Conservation (phyloP, 2,888 invertebrate genomes). For the Dicycla oo region DNA sequence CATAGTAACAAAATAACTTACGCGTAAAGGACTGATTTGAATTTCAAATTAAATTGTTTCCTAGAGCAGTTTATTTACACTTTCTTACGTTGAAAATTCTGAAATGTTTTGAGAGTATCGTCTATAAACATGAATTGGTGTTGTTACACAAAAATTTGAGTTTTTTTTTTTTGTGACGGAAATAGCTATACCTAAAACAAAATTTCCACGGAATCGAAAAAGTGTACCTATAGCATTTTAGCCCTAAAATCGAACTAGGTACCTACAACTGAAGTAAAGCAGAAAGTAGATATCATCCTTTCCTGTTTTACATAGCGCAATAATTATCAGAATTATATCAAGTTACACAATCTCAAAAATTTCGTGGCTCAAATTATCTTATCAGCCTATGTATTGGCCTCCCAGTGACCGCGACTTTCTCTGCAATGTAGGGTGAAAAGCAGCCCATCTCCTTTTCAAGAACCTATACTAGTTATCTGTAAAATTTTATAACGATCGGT, state of each 20-base stretch:
- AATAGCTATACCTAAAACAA: not conserved
- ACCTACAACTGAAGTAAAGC: not conserved
- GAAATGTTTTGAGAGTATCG: slow-evolving; percentile 8
- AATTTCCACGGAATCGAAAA: no score
- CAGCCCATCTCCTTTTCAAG: no score
- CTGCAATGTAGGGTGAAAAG: not conserved
- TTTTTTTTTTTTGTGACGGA: not conserved
- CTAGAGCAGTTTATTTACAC: slow-evolving; percentile 29
- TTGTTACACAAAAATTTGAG: slow-evolving; percentile 2
- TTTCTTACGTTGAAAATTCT: slow-evolving; percentile 12
- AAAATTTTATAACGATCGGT: no score
- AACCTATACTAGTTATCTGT: no score
- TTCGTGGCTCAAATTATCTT: slow-evolving; percentile 14
- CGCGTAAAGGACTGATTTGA: slow-evolving; percentile 43
- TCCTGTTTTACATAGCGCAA: not conserved
- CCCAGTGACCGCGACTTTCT: no score
- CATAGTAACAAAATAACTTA: slow-evolving; percentile 41
- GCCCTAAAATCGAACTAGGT: not conserved
- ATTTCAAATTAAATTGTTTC: slow-evolving; percentile 48
- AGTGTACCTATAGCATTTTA: not conserved
- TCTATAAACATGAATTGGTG: slow-evolving; percentile 21
- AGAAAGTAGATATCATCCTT: not conserved
- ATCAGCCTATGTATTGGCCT: not conserved
- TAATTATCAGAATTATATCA: not conserved
- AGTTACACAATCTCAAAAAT: not conserved